These are phyloP conservation scores for Semaprochilodus insignis DNA, from an alignment of 2,797 vertebrate genomes.

Conservation along the genomic window DNA sequence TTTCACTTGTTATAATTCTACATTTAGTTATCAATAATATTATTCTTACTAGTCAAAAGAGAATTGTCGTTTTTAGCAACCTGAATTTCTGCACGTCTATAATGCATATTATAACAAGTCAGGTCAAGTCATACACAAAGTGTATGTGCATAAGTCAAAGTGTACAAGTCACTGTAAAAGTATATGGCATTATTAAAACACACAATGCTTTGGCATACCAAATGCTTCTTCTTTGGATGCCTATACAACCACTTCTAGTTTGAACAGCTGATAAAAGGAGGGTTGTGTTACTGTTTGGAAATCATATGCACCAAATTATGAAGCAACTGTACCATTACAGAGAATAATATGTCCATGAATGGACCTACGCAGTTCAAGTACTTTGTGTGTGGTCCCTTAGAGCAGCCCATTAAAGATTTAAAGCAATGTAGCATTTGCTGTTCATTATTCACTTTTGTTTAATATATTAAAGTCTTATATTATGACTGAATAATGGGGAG, in stretches of 20 bases:
- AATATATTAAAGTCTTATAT: slow-evolving; percentile 25
- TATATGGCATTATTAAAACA: background rate
- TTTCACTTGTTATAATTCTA: no score
- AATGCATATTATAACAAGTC: no score
- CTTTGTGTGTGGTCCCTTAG: slow-evolving; percentile 12
- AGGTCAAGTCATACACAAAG: no score
- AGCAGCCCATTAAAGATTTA: slow-evolving; percentile 3
- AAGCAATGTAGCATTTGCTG: background rate
- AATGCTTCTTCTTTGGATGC: slow-evolving; percentile 1
- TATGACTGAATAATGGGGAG: background rate
- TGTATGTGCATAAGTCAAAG: no score
- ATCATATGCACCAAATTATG: background rate
- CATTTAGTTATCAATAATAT: no score
- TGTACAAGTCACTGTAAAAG: no score
- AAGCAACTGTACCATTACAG: slow-evolving; percentile 8
- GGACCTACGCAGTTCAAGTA: background rate
- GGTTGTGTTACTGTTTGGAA: slow-evolving; percentile 2
- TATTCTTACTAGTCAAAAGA: no score
- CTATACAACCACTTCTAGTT: background rate
- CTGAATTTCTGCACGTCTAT: no score
- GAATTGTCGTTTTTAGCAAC: no score
- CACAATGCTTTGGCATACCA: no score
- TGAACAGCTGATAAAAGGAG: slow-evolving; percentile 19
- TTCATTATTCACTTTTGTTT: slow-evolving; percentile 25
- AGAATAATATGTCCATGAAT: background rate